phyloP scores from a whole-genome alignment of 2,888 invertebrate genomes.

The Stenolophus ochropezus region DNA sequence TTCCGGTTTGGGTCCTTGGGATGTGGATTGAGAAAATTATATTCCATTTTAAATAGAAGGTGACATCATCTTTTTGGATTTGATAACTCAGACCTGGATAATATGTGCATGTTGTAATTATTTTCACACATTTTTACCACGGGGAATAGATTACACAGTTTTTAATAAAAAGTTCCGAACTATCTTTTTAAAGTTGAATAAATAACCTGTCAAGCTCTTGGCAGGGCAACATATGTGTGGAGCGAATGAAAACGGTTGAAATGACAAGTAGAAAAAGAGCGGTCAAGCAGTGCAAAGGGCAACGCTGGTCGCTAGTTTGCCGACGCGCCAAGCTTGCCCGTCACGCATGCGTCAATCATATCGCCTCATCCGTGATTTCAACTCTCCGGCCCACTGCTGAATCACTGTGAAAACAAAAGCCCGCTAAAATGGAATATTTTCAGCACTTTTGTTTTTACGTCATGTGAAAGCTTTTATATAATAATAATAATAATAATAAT shows the following conservation, averaged over 20 bases:
- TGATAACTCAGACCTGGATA: no score
- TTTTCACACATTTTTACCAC: no score
- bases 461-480: neutral
- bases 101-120: no score
- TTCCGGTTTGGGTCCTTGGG: no score
- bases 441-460: conserved; percentile 4
- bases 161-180: conserved; percentile 14
- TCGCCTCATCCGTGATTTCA: neutral
- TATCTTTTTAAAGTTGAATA: conserved; percentile 37
- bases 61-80: no score
- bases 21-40: no score
- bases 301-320: neutral
- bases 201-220: conserved; percentile 29
- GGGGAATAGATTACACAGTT: no score
- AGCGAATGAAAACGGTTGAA: conserved; percentile 16
- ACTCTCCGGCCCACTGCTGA: neutral
- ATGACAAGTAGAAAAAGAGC: conserved; percentile 34
- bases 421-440: conserved; percentile 1
- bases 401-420: conserved; percentile 1
- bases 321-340: neutral
- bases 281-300: conserved; percentile 32
- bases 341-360: neutral
- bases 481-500: no score
- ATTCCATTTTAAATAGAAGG: no score
- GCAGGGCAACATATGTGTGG: conserved; percentile 22